Percentiles rank a stretch among this genome's conserved stretches.
Conservation (phyloP, 2,888 invertebrate species). For the Elegia similella region DNA sequence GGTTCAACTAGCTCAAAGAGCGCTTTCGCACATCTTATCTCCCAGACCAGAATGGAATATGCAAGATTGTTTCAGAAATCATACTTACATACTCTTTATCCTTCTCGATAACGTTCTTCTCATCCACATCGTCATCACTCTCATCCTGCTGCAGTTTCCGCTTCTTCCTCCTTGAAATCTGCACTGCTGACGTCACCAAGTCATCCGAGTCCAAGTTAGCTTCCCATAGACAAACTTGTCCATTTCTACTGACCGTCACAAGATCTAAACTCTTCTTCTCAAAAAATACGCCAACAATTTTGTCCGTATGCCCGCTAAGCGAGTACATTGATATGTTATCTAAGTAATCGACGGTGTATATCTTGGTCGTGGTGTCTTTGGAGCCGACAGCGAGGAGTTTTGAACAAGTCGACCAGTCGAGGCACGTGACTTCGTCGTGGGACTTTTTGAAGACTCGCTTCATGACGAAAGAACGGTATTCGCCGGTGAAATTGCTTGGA, state of each 20-base stretch:
- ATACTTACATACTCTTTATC: constrained; percentile 71
- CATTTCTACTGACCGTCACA: constrained; percentile 91
- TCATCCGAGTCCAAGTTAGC: constrained; percentile 88
- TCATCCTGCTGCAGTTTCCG: constrained; percentile 59
- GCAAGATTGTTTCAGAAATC: constrained; percentile 27
- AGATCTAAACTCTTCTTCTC: constrained; percentile 92
- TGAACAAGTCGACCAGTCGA: constrained; percentile 97
- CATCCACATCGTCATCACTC: constrained; percentile 85
- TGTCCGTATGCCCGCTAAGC: constrained; percentile 92
- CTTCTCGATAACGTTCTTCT: constrained; percentile 80
- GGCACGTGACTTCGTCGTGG: constrained; percentile 90
- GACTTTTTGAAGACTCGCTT: constrained; percentile 91
- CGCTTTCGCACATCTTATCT: too few species aligned
- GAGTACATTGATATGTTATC: constrained; percentile 89
- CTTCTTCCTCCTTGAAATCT: constrained; percentile 75
- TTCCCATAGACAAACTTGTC: constrained; percentile 93
- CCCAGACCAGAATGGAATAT: too few species aligned
- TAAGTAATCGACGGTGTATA: constrained; percentile 89
- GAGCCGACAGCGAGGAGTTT: constrained; percentile 94
- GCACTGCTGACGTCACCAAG: constrained; percentile 78
- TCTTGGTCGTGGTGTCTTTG: constrained; percentile 92
- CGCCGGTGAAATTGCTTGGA: constrained; percentile 89
- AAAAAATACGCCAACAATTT: constrained; percentile 93
- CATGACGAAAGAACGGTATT: constrained; percentile 94
- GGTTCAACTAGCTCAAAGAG: too few species aligned